Evolutionary conservation across 2,113 vertebrate genomes (phyloP).

Genomic region (Urocitellus parryii): DNA sequence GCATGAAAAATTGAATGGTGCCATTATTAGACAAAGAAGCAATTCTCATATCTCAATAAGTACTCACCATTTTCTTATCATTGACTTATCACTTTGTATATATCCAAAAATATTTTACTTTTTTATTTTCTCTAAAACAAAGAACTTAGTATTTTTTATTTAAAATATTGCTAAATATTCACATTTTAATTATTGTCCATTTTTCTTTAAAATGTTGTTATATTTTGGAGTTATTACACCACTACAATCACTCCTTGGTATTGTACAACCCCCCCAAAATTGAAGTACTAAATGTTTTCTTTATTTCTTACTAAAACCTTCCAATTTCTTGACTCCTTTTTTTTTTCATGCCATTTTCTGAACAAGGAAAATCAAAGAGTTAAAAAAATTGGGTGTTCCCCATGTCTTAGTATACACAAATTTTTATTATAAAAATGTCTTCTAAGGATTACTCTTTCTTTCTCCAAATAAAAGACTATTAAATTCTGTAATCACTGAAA

Average conservation of each 20-base stretch:
- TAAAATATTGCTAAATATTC: not conserved
- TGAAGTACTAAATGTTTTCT: not conserved
- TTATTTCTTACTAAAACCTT: not conserved
- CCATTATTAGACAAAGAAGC: not conserved
- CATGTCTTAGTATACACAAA: not conserved
- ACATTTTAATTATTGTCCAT: not conserved
- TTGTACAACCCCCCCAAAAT: not conserved
- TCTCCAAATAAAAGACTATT: not conserved
- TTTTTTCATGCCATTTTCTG: not conserved
- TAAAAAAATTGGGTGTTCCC: not conserved
- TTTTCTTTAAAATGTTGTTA: not conserved
- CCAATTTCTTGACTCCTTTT: not conserved
- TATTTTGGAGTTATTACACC: not conserved
- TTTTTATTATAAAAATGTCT: not conserved
- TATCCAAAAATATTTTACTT: not conserved
- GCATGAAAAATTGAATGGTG: not conserved
- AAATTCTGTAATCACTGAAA: not conserved
- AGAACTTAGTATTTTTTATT: not conserved
- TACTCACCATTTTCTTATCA: not conserved
- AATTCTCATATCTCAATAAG: not conserved
- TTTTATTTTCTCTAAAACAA: not conserved
- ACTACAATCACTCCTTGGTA: not conserved
- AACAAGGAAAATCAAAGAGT: not conserved
- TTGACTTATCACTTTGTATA: not conserved
- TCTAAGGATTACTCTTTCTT: not conserved